Base-by-base conservation (phyloP, 2,888 invertebrate species). In the Galerucella nymphaeae region DNA sequence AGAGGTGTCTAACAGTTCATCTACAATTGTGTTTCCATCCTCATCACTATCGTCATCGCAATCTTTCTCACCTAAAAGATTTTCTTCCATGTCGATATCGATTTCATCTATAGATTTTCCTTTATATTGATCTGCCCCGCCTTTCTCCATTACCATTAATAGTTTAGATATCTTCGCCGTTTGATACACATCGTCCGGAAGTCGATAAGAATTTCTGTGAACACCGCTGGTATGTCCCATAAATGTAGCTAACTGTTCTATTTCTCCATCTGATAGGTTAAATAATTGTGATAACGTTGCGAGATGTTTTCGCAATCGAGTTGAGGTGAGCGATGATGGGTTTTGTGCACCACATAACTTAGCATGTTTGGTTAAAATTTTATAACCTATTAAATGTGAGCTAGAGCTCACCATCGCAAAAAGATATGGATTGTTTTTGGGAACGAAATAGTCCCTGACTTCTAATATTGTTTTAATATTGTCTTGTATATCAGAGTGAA, bases 201-300 rank as follows among this genome's bases (percentile, higher is more conserved):
- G 53, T 61, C 76, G 48, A 61, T 75, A 78, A 18, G 70, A 72
- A 18, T 53, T 41, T 68, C 58, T 63, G 55, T 80, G 79, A 11
- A 78, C 63, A 11, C 75, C 77, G 20, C 66, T 3, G 30, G 78
- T 78, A 63, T 78, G 79, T 8, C 79, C 79, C 77, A 80, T 79
- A 67, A 79, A 80, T 8, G 70, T 65, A 6, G 78, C 73, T 11
- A 79, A 61, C 68, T 80, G 79, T 64, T 79, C 78, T 14, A 78
- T 45, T 45, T 14, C 45, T 45, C 45, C 45, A 45, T 45, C 14
- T 45, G 45, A 45, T 45, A 45, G 14, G 14, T 45, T 45, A 45
- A 45, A 45, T 45, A 45, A 0, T 45, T 45, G 45, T 45, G 14
- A 45, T 45, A 45, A 45, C 8, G 73, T 79, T 11, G 78, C 77